Evolutionary conservation across 2,888 invertebrate genomes (phyloP), one percentile per base, ranked within the genome.

Genomic region (Tetragnatha montana): DNA sequence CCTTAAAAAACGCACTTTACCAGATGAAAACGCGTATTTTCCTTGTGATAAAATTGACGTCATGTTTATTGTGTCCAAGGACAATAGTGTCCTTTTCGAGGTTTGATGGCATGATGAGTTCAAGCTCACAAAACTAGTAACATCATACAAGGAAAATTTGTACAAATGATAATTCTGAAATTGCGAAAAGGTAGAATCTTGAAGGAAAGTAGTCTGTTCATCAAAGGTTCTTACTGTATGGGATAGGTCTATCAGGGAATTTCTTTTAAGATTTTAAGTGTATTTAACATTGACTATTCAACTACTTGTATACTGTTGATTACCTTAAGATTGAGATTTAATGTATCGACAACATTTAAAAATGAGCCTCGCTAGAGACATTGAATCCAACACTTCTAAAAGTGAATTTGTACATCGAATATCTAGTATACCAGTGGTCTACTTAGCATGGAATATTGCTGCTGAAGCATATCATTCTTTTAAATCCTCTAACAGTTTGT

Each of bases 401-500:
- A 90, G 90, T 83, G 87, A 90, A 81, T 90, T 90, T 60, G 74
- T 90, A 14, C 86, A 90, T 19, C 81, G 87, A 8, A 70, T 90
- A n/a, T 81, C 82, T 7, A 87, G 79, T 22, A 90, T 90, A 68
- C 90, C 90, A 12, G 87, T 90, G 68, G 90, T 90, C 12, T 90
- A 87, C 50, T 69, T 90, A 19, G 90, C 90, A 47, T 90, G 90
- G 90, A 90, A 90, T 79, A 82, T 90, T 70, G 87, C 90, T 21
- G 76, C 87, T 6, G 90, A 90, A 73, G 68, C 90, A 8, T 90
- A 90, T 73, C 71, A 74, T 50, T 82, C 71, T 51, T 19, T 90
- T 8, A 90, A 90, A 74, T 50, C 73, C 19, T 90, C 82, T 4
- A 79, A 90, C 21, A 82, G 19, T 22, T 17, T 90, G 49, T 69